A percentile compares a stretch with the other conserved stretches of the same genome.
Evolutionary conservation across 2,113 vertebrate genomes (phyloP).

Genomic region (Hippoglossus stenolepis): DNA sequence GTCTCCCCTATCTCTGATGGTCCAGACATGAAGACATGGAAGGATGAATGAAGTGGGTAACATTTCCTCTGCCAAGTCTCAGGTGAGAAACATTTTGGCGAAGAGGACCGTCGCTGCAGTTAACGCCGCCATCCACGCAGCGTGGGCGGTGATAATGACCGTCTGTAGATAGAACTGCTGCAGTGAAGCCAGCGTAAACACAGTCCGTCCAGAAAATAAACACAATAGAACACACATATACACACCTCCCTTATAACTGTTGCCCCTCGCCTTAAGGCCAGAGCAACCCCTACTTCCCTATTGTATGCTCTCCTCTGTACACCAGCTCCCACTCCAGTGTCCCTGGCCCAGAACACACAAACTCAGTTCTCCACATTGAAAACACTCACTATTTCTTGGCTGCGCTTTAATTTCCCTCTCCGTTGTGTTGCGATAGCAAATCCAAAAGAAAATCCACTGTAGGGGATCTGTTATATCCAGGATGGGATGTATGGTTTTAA

Average conservation of each 20-base stretch:
- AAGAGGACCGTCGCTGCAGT: not conserved
- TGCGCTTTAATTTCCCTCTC: slow-evolving; percentile 56
- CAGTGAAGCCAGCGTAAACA: slow-evolving; percentile 60
- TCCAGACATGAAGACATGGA: slow-evolving; percentile 8
- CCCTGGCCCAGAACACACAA: slow-evolving; percentile 47
- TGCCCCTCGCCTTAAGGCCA: slow-evolving; percentile 20
- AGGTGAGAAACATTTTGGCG: slow-evolving; percentile 26
- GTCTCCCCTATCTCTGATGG: slow-evolving; percentile 27
- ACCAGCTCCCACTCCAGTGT: not conserved
- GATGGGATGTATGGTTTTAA: slow-evolving; percentile 72
- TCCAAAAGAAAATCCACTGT: slow-evolving; percentile 48
- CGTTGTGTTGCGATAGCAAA: slow-evolving; percentile 34
- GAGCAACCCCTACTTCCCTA: slow-evolving; percentile 3
- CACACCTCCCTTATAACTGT: slow-evolving; percentile 34
- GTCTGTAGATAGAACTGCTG: slow-evolving; percentile 49
- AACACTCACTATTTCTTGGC: slow-evolving; percentile 54
- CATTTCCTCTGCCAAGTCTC: slow-evolving; percentile 1
- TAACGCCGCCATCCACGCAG: slow-evolving; percentile 40
- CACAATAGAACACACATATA: slow-evolving; percentile 55
- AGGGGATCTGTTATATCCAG: slow-evolving; percentile 52
- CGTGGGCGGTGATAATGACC: slow-evolving; percentile 54
- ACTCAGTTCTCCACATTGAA: slow-evolving; percentile 26
- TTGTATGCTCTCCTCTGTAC: not conserved
- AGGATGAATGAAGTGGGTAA: slow-evolving; percentile 34
- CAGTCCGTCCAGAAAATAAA: slow-evolving; percentile 58